Evolutionary conservation across 1,140 invertebrate genomes (phyloP).

Genomic region (Atta texana): DNA sequence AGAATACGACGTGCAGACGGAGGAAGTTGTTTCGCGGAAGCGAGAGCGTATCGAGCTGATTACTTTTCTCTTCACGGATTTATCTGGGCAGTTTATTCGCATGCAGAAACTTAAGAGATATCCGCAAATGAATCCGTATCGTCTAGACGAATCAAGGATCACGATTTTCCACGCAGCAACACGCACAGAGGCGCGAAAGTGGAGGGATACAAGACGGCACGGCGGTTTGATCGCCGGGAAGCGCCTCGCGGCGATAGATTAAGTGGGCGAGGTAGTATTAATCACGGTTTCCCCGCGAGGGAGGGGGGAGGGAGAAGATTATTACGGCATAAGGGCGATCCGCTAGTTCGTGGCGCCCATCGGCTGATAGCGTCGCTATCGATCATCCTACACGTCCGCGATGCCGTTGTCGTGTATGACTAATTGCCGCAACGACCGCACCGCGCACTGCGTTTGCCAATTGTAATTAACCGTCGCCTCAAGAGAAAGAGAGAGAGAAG

Average conservation of each 20-base stretch:
- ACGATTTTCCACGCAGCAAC: slow-evolving; percentile 11
- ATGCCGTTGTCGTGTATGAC: slow-evolving; percentile 78
- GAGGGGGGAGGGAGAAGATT: slow-evolving; percentile 56
- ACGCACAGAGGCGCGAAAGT: slow-evolving; percentile 29
- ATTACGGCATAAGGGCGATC: slow-evolving; percentile 71
- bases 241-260: slow-evolving; percentile 63
- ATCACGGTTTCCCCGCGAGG: slow-evolving; percentile 75
- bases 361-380: slow-evolving; percentile 74
- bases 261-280: slow-evolving; percentile 74
- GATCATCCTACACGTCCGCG: slow-evolving; percentile 72
- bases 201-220: slow-evolving; percentile 16
- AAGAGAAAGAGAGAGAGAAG: slow-evolving; percentile 19
- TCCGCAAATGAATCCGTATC: slow-evolving; percentile 29
- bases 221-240: slow-evolving; percentile 47
- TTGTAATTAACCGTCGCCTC: slow-evolving; percentile 74
- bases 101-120: background rate
- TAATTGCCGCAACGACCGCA: slow-evolving; percentile 75
- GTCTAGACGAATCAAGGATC: background rate
- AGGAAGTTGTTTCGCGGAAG: background rate
- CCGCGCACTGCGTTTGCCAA: slow-evolving; percentile 71
- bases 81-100: background rate
- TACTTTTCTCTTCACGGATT: background rate
- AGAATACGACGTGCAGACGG: background rate
- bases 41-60: background rate
- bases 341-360: slow-evolving; percentile 61